These are phyloP conservation scores for Harpagoxenus sublaevis DNA, from an alignment of 2,888 invertebrate species.

Conservation along the genomic window DNA sequence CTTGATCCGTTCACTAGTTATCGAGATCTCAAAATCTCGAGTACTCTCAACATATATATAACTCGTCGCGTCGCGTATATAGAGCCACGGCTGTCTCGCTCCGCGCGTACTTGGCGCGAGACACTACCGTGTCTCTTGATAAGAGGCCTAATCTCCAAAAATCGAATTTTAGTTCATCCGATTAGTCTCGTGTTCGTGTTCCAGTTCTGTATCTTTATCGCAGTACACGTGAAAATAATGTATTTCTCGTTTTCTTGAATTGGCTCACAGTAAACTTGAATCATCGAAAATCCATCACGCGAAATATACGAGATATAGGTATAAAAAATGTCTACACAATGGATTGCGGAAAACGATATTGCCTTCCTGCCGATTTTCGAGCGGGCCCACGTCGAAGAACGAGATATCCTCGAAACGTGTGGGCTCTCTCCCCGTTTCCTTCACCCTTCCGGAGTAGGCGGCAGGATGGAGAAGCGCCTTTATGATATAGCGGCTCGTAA, in stretches of 20 bases:
- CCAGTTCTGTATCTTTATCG: background rate
- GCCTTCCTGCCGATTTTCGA: conserved; percentile 54
- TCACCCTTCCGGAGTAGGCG: conserved; percentile 31
- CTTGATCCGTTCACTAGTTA: no score
- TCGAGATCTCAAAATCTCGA: no score
- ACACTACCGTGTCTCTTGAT: no score
- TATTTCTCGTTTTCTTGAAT: background rate
- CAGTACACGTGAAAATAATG: background rate
- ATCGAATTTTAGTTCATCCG: background rate
- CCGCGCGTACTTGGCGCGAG: no score
- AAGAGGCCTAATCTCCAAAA: background rate
- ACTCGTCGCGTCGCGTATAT: no score
- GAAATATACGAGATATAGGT: conserved; percentile 1
- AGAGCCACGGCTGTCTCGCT: no score
- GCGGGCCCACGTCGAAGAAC: conserved; percentile 76
- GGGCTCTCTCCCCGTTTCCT: background rate
- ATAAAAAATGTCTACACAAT: conserved; percentile 36
- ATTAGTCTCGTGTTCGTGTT: background rate
- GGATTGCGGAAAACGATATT: conserved; percentile 41
- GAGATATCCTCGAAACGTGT: conserved; percentile 70
- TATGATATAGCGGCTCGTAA: conserved; percentile 85
- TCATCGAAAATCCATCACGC: conserved; percentile 1
- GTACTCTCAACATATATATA: no score
- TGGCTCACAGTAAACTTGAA: background rate
- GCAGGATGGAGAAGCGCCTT: conserved; percentile 60